Evolutionary conservation across 2,797 vertebrate species (phyloP), one percentile per base, ranked within the genome.

Genomic region (Lepilemur septentrionalis): DNA sequence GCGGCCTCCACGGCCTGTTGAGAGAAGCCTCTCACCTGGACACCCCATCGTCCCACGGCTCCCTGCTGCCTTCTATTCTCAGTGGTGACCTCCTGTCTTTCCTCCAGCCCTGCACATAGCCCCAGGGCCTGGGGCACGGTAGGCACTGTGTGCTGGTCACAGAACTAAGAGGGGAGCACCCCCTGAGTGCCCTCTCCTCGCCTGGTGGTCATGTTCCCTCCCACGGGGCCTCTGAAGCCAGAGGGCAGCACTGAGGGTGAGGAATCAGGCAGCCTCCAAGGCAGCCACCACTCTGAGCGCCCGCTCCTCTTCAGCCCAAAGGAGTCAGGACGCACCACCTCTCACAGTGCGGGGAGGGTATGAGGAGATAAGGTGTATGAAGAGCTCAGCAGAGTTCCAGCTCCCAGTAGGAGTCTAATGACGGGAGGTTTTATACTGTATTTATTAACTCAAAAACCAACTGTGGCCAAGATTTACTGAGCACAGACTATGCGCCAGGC

Each of bases 201-300:
- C 20, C 23, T 7, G 9, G 9, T 0, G 15, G 18, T 46, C 18
- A 4, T 17, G 2, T 22, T 13, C 55, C 41, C 92, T 61, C 61
- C n/a, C 30, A 13, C 0, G 0, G 10, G 1, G 50, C 22, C 67
- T 57, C 35, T 2, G 50, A n/a, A 28, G 7, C 8, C 0, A 2
- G 38, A 76, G 73, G 32, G 20, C 55, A 0, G 2, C 10, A 13
- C n/a, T 3, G 28, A 75, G 43, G 22, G 65, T 14, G 18, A 55
- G 50, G 38, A 41, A 4, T 8, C 41, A 15, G 50, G 2, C 41
- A 23, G 11, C 43, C 50, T 8, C 0, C 20, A n/a, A 23, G 73
- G 6, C 14, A 17, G n/a, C 15, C 14, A 10, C 32, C 9, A 38
- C 46, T 48, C 61, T 7, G 15, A 35, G n/a, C 3, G 15, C 35